Conservation (phyloP, 2,888 invertebrate genomes). For the Lacanobia oleracea region DNA sequence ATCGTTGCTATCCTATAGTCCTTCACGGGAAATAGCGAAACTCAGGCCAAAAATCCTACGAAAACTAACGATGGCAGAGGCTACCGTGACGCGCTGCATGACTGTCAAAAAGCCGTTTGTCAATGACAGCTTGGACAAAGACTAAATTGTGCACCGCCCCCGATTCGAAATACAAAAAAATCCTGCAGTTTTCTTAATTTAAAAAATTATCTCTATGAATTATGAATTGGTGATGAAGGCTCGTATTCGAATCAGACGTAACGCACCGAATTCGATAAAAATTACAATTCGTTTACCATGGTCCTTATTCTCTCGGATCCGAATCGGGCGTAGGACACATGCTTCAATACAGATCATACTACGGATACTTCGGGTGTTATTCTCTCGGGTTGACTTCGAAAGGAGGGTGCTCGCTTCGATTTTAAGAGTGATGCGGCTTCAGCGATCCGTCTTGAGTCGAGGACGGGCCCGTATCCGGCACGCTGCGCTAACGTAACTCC, state of each 20-base stretch:
- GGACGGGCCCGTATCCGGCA: no score
- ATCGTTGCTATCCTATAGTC: no score
- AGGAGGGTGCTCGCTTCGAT: not conserved
- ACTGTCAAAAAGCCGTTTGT: constrained; percentile 22
- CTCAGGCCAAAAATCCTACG: not conserved
- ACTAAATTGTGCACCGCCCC: constrained; percentile 4
- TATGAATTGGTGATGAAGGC: constrained; percentile 3
- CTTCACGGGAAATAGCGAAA: not conserved
- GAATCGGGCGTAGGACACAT: not conserved
- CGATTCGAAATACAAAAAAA: not conserved
- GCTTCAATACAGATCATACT: constrained; percentile 6
- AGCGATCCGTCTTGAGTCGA: not conserved
- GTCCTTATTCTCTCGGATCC: not conserved
- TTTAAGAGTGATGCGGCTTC: not conserved
- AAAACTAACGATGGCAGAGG: constrained; percentile 9
- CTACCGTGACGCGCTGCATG: not conserved
- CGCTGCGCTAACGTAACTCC: no score
- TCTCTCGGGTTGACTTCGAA: not conserved
- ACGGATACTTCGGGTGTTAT: constrained; percentile 17
- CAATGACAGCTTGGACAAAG: constrained; percentile 7
- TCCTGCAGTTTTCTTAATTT: not conserved
- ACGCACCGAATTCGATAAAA: not conserved
- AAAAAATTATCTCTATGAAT: not conserved
- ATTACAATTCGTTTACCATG: not conserved
- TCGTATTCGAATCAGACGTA: constrained; percentile 14